These are phyloP conservation scores for Hybos culiciformis DNA, from an alignment of 2,888 invertebrate genomes.

Conservation along the genomic window DNA sequence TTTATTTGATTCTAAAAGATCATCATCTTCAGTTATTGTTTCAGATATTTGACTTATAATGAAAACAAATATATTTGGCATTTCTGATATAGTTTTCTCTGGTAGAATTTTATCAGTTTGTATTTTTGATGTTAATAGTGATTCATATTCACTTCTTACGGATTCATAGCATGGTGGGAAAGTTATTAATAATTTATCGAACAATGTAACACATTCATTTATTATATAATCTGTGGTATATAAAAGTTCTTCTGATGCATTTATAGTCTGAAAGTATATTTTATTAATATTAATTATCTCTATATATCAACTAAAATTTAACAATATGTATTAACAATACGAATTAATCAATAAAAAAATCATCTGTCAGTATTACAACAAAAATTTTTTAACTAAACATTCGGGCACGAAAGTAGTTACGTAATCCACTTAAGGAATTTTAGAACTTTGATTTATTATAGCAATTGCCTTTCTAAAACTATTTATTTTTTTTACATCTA, in stretches of 20 bases:
- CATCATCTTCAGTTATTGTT: constrained; percentile 15
- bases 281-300: not conserved
- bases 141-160: constrained; percentile 23
- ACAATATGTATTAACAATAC: too few species aligned
- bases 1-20: not conserved
- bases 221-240: constrained; percentile 15
- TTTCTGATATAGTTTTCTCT: constrained; percentile 13
- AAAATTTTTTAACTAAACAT: too few species aligned
- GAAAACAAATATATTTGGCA: constrained; percentile 18
- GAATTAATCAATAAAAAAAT: too few species aligned
- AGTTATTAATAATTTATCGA: constrained; percentile 22
- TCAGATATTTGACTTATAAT: constrained; percentile 22
- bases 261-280: constrained; percentile 17
- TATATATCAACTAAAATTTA: not conserved
- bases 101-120: constrained; percentile 15
- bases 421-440: too few species aligned
- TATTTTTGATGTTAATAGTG: constrained; percentile 19
- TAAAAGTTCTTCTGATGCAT: constrained; percentile 12
- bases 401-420: too few species aligned
- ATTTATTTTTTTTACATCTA: too few species aligned
- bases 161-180: constrained; percentile 34
- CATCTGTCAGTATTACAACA: too few species aligned
- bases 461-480: too few species aligned
- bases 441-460: too few species aligned
- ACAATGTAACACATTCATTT: constrained; percentile 21